These are phyloP conservation scores for Craterocephalus amniculus DNA, from an alignment of 2,797 vertebrate species.

Conservation along the genomic window DNA sequence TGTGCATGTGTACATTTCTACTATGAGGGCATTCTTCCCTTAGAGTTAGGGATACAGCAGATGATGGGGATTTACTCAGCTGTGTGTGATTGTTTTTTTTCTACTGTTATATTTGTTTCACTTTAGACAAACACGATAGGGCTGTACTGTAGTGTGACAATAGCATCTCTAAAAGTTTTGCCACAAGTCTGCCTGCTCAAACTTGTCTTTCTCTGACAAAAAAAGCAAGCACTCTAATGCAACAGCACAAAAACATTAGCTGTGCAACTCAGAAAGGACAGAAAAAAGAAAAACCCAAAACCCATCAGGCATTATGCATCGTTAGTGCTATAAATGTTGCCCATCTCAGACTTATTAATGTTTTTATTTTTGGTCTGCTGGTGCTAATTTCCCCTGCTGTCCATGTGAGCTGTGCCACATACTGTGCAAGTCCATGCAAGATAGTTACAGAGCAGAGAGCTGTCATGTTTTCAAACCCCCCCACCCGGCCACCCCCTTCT, in stretches of 20 bases:
- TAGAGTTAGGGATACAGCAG: conserved; percentile 58
- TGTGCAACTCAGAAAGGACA: conserved; percentile 49
- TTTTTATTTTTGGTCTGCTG: conserved; percentile 31
- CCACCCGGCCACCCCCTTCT: no score
- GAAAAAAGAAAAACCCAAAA: conserved; percentile 60
- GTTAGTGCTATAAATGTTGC: conserved; percentile 71
- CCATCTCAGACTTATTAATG: conserved; percentile 43
- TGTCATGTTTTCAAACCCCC: conserved; percentile 60
- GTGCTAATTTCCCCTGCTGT: conserved; percentile 56
- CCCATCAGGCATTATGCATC: conserved; percentile 70
- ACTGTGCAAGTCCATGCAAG: conserved; percentile 55
- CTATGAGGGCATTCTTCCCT: conserved; percentile 62
- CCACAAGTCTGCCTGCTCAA: conserved; percentile 16
- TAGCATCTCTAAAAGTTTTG: conserved; percentile 14
- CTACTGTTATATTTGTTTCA: conserved; percentile 65
- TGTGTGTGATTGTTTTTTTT: conserved; percentile 59
- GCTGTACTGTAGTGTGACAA: conserved; percentile 26
- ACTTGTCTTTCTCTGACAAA: conserved; percentile 26
- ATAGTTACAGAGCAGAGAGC: conserved; percentile 68
- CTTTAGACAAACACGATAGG: conserved; percentile 54
- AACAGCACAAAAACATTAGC: conserved; percentile 29
- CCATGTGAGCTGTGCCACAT: conserved; percentile 47
- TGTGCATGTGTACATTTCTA: conserved; percentile 49
- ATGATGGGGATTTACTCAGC: conserved; percentile 66
- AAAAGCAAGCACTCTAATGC: conserved; percentile 15